Conservation (phyloP, 2,888 invertebrate species). For the Acronicta leporina region DNA sequence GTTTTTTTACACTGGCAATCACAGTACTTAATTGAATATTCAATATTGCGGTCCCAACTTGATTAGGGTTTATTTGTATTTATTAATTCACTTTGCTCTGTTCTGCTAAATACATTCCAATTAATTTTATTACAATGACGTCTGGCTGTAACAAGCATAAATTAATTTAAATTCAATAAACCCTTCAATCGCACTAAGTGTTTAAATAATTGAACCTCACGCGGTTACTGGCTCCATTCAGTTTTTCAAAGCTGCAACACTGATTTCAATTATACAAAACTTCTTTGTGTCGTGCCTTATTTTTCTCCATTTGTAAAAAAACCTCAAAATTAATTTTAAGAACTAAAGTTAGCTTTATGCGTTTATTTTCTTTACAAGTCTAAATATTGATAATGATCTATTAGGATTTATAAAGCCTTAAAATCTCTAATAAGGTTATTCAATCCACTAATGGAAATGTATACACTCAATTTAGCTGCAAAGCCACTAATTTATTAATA, state of each 20-base stretch:
- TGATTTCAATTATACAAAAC: too few species aligned
- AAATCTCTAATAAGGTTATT: background rate
- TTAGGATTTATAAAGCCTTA: background rate
- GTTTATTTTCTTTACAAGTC: background rate
- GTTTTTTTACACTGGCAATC: constrained; percentile 29
- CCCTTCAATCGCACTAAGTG: background rate
- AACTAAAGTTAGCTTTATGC: too few species aligned
- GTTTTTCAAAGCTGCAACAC: too few species aligned
- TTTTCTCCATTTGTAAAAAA: too few species aligned
- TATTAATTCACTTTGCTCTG: constrained; percentile 13
- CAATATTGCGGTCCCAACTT: background rate
- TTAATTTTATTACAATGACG: constrained; percentile 6
- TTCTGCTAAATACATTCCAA: constrained; percentile 27
- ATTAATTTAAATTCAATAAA: constrained; percentile 3
- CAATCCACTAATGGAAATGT: constrained; percentile 1
- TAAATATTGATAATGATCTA: background rate
- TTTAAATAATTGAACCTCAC: too few species aligned
- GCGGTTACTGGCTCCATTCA: too few species aligned
- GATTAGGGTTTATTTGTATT: constrained; percentile 15
- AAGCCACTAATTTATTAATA: too few species aligned
- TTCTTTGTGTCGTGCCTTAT: too few species aligned
- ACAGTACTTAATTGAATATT: background rate
- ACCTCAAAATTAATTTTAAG: too few species aligned
- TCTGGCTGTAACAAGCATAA: background rate
- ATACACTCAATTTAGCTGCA: background rate